Evolutionary conservation across 2,888 invertebrate species (phyloP), one percentile per base, ranked within the genome.

Genomic region (Electrophaes corylata): DNA sequence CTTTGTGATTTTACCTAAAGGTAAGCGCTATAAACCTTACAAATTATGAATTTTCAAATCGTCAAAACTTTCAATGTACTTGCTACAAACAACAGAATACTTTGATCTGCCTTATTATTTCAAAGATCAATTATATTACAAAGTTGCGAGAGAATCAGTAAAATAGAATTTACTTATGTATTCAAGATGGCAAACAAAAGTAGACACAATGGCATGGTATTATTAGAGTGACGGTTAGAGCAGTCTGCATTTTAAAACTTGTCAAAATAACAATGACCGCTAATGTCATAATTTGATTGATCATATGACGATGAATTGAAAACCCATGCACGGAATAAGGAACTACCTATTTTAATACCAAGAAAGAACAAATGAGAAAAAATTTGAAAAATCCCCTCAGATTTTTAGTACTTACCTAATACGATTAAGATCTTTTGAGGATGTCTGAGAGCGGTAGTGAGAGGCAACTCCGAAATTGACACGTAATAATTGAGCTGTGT

Each of bases 31-130:
- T n/a, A n/a, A n/a, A n/a, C n/a, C n/a, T n/a, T n/a, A n/a, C n/a
- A n/a, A n/a, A n/a, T n/a, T n/a, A n/a, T n/a, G n/a, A n/a, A n/a
- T n/a, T n/a, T 31, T 31, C 3, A 1, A 31, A 31, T 31, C n/a
- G n/a, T 11, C 31, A 11, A 31, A 31, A n/a, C n/a, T n/a, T n/a
- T n/a, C n/a, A n/a, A n/a, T n/a, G 33, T 33, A 33, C 33, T 12
- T 37, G 10, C 16, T 37, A 37, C 6, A 56, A 52, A 52, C 43
- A 46, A 45, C 52, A 29, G 33, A 54, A 52, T 68, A 71, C 72
- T 57, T n/a, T 66, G 70, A 72, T 73, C 35, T 56, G 46, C 45
- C 51, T 26, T 6, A 41, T 33, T 40, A 40, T 46, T 39, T 23
- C 8, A 31, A 20, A 40, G 18, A 23, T 19, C 39, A 20, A 39